Conservation (phyloP, 2,797 vertebrate genomes). For the Sebastiscus tertius region DNA sequence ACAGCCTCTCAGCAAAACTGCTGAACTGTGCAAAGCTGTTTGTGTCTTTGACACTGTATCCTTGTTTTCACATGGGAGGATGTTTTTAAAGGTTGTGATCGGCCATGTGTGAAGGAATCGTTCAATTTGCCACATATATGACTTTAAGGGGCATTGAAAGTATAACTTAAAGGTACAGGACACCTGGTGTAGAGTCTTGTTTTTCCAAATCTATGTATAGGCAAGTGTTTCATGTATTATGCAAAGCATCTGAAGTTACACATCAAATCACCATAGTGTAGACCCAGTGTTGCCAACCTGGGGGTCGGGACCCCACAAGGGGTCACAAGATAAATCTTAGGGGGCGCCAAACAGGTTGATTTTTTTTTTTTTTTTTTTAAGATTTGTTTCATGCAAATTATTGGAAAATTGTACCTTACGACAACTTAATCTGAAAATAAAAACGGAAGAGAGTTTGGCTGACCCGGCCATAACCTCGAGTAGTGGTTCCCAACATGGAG, state of each 20-base stretch:
- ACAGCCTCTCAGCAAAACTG: constrained; percentile 10
- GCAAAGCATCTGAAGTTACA: not conserved
- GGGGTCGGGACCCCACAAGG: no score
- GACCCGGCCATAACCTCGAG: no score
- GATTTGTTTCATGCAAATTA: no score
- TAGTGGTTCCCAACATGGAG: no score
- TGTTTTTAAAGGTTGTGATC: constrained; percentile 21
- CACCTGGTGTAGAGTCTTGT: not conserved
- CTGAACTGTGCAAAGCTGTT: constrained; percentile 25
- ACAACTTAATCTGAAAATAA: no score
- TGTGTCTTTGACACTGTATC: not conserved
- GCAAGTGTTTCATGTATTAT: not conserved
- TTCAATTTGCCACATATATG: not conserved
- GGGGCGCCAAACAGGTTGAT: no score
- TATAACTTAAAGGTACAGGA: constrained; percentile 7
- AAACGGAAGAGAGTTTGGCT: no score
- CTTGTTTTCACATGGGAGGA: constrained; percentile 6
- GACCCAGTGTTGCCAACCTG: no score
- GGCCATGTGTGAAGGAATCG: not conserved
- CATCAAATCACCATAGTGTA: not conserved
- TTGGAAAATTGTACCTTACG: no score
- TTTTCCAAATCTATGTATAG: not conserved
- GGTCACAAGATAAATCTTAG: no score
- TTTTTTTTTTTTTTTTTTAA: no score
- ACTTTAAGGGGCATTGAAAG: not conserved